These are phyloP conservation scores for Poeciliopsis occidentalis DNA, from an alignment of 2,113 vertebrate species.

Conservation along the genomic window DNA sequence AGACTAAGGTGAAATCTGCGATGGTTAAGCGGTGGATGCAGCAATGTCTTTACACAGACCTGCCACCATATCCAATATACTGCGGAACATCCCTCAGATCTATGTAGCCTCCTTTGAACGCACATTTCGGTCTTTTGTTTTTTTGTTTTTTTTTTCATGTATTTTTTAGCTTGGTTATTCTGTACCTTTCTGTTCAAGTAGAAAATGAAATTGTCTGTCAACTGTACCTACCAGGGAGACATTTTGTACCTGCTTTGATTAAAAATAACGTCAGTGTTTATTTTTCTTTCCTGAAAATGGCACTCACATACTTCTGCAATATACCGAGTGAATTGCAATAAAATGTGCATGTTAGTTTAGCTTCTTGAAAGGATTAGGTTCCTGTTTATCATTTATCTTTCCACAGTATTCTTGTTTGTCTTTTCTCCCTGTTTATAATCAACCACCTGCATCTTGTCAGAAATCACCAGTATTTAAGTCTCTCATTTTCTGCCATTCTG, in stretches of 20 bases:
- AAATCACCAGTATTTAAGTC: too few relatives aligned
- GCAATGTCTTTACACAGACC: constrained; percentile 20
- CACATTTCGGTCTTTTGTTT: too few relatives aligned
- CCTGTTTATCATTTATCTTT: too few relatives aligned
- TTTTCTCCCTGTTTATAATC: too few relatives aligned
- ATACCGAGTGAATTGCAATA: too few relatives aligned
- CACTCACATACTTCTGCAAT: too few relatives aligned
- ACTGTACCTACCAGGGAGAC: not conserved
- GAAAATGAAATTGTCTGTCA: not conserved
- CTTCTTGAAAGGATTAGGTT: too few relatives aligned
- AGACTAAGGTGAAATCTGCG: constrained; percentile 29
- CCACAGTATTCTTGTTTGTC: too few relatives aligned
- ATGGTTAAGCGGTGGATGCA: constrained; percentile 34
- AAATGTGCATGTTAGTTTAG: too few relatives aligned
- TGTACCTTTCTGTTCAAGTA: not conserved
- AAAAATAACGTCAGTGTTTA: not conserved
- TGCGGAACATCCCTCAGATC: constrained; percentile 28
- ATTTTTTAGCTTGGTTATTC: not conserved
- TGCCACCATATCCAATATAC: constrained; percentile 28
- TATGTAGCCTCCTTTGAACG: constrained; percentile 9
- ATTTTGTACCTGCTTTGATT: not conserved
- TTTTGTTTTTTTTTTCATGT: too few relatives aligned
- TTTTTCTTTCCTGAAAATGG: not conserved
- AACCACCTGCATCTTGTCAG: too few relatives aligned
- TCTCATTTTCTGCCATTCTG: too few relatives aligned